Conservation (phyloP, 2,888 invertebrate genomes). For the Megalurothrips usitatus region DNA sequence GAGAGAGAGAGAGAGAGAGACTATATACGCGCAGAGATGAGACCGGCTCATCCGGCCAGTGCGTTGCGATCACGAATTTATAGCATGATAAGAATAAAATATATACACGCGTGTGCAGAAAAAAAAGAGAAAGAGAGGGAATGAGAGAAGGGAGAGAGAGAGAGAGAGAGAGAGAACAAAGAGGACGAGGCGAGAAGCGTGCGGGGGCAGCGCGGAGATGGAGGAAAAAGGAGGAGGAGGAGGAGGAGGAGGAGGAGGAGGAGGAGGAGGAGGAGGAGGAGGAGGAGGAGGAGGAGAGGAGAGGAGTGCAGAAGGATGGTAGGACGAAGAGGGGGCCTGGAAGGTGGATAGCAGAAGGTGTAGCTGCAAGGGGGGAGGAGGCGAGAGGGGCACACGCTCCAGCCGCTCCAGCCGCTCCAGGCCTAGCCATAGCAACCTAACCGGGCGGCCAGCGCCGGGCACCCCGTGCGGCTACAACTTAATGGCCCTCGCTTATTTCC, state of each 20-base stretch:
- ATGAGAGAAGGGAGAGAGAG: not conserved
- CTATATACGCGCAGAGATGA: not conserved
- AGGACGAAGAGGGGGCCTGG: not conserved
- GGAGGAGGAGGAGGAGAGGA: not conserved
- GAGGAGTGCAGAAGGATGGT: not conserved
- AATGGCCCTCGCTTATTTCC: too few relatives aligned
- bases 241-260: not conserved
- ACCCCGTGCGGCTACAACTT: too few relatives aligned
- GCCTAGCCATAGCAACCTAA: too few relatives aligned
- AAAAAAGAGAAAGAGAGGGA: not conserved
- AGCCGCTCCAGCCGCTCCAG: too few relatives aligned
- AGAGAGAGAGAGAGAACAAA: not conserved
- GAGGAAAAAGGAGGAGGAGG: not conserved
- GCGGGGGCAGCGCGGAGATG: not conserved
- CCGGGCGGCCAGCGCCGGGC: too few relatives aligned
- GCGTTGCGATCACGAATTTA: constrained; percentile 18
- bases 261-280: not conserved
- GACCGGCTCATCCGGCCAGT: not conserved
- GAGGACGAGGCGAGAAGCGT: too few relatives aligned
- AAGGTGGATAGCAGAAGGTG: not conserved
- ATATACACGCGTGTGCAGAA: not conserved
- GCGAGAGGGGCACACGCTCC: too few relatives aligned
- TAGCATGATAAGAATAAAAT: constrained; percentile 17
- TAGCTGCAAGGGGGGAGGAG: too few relatives aligned
- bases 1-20: constrained; percentile 1